Base-by-base conservation (phyloP, 1,140 invertebrate genomes). In the Pogonus chalceus region DNA sequence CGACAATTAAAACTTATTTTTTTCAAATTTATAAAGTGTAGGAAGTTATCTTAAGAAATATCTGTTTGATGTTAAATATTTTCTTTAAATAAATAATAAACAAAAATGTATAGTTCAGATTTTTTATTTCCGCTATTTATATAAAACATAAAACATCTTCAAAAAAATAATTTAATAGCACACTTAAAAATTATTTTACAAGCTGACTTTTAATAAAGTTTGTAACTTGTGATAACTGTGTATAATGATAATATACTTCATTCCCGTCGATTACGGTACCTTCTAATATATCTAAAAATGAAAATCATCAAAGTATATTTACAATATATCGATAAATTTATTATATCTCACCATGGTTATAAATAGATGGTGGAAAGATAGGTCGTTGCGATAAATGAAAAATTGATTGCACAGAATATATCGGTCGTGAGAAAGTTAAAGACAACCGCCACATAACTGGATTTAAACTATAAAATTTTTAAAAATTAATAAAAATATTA, bases 181-280 rank as follows among this genome's bases (percentile, higher is more conserved):
- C n/a, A n/a, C n/a, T n/a, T n/a, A n/a, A n/a, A n/a, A n/a, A n/a
- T n/a, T n/a, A n/a, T n/a, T n/a, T n/a, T n/a, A n/a, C n/a, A n/a
- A n/a, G n/a, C n/a, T n/a, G n/a, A n/a, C n/a, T 12, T 43, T 43
- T 43, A 4, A 43, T 9, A 9, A 43, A 43, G 18, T 43, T 16
- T 12, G 37, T 18, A 12, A 43, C 18, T 43, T 43, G 37, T 12
- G 37, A 10, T 16, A 43, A 18, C 18, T 12, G 9, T 18, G 37
- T 43, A 18, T 18, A 43, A 43, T 43, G 37, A 43, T 43, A 43
- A 18, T 43, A 43, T 4, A 43, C 37, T 18, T 43, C 37, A 43
- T 16, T 18, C 9, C 7, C 4, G 3, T 43, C 37, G 3, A 12
- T 43, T 18, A 43, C 18, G 7, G 37, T 43, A 10, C 18, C 37